These are phyloP conservation scores for Cirrhinus mrigala DNA, from an alignment of 2,797 vertebrate genomes.

Conservation along the genomic window DNA sequence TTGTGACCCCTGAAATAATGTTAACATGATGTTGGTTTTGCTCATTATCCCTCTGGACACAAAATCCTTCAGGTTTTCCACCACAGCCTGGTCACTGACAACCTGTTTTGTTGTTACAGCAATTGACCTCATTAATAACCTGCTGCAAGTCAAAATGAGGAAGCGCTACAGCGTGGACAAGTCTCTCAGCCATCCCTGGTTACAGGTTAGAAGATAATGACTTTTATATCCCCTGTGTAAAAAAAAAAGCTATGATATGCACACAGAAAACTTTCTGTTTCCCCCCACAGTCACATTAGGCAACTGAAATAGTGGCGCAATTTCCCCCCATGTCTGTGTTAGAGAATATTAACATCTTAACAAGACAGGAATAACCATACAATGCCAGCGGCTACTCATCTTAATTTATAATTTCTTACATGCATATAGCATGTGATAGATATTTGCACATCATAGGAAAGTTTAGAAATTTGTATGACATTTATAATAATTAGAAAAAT, in stretches of 20 bases:
- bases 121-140: constrained; percentile 97
- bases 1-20: constrained; percentile 80
- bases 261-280: not conserved
- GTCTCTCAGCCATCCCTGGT: constrained; percentile 95
- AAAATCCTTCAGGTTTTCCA: constrained; percentile 59
- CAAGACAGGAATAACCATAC: not conserved
- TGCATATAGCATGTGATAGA: not conserved
- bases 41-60: constrained; percentile 73
- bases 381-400: not conserved
- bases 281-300: not conserved
- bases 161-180: constrained; percentile 98
- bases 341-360: not conserved
- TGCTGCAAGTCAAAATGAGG: constrained; percentile 99
- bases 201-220: constrained; percentile 81
- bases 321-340: not conserved
- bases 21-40: constrained; percentile 83
- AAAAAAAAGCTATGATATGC: not conserved
- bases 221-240: constrained; percentile 10
- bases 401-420: not conserved
- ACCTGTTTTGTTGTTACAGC: constrained; percentile 80
- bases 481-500: not conserved
- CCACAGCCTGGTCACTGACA: constrained; percentile 54
- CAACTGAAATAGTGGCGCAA: not conserved
- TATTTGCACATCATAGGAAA: not conserved
- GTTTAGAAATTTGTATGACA: not conserved